phyloP scores from a whole-genome alignment of 2,113 vertebrate genomes.

The Ceuthmochares aereus region DNA sequence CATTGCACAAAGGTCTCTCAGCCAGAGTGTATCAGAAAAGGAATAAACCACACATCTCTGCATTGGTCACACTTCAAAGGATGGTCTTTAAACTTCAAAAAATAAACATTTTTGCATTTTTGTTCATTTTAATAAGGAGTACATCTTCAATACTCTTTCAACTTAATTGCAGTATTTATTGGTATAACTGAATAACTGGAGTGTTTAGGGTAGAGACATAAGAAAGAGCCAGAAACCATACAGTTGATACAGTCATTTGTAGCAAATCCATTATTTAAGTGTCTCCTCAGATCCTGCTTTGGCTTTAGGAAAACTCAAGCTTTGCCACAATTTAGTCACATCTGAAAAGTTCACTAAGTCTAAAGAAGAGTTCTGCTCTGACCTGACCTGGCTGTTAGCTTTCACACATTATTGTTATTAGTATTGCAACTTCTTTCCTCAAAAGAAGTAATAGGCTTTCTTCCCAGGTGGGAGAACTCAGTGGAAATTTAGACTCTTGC shows the following conservation, averaged over 20 bases:
- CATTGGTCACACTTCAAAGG: background rate
- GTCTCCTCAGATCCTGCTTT: background rate
- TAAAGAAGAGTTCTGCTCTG: background rate
- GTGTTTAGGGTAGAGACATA: background rate
- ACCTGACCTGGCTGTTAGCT: background rate
- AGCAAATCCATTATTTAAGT: background rate
- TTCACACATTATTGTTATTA: background rate
- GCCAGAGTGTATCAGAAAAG: background rate
- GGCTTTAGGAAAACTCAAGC: background rate
- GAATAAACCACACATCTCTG: background rate
- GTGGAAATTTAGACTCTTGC: background rate
- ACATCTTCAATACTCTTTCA: background rate
- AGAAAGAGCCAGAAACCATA: background rate
- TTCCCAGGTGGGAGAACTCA: background rate
- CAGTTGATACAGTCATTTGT: background rate
- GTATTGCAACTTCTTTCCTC: background rate
- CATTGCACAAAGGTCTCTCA: background rate
- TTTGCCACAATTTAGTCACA: background rate
- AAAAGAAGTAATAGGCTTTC: background rate
- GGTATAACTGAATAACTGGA: background rate
- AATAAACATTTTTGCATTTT: background rate
- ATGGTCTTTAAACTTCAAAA: background rate
- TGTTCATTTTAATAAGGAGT: background rate
- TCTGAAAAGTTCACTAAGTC: background rate
- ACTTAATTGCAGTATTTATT: background rate